Percentiles rank a stretch among this genome's conserved stretches.
Evolutionary conservation across 2,888 invertebrate species (phyloP).

Genomic region (Lithophane leautieri): DNA sequence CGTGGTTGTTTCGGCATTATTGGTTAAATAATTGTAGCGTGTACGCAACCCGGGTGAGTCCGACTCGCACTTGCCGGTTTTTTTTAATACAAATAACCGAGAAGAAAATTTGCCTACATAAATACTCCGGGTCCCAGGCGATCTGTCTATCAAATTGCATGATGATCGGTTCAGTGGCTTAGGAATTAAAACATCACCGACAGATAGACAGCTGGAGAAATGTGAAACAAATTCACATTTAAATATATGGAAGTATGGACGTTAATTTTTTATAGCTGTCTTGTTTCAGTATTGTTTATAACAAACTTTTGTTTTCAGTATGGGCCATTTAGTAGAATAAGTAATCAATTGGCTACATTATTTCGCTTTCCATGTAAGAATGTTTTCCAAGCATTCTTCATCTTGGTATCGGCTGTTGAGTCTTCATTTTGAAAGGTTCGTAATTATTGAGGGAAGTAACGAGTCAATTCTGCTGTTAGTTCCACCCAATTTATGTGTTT

Average conservation of each 20-base stretch:
- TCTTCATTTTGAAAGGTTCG: neutral
- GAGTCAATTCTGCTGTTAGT: conserved; percentile 33
- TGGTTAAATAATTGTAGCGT: too few relatives aligned
- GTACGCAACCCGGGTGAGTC: too few relatives aligned
- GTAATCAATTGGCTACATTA: conserved; percentile 4
- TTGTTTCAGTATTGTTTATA: neutral
- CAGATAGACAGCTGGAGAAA: neutral
- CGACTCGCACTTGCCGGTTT: too few relatives aligned
- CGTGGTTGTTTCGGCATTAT: too few relatives aligned
- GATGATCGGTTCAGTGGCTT: neutral
- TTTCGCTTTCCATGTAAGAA: conserved; percentile 2
- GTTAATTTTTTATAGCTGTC: too few relatives aligned
- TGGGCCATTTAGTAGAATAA: neutral
- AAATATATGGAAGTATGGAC: too few relatives aligned
- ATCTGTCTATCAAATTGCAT: neutral
- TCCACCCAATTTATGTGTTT: conserved; percentile 44
- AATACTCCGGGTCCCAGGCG: neutral
- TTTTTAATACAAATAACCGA: neutral
- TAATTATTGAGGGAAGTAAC: conserved; percentile 26
- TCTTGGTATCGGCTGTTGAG: neutral
- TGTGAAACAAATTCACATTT: neutral
- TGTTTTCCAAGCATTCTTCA: neutral
- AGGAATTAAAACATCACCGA: neutral
- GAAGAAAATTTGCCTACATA: neutral
- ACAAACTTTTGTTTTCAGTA: neutral